phyloP scores from a whole-genome alignment of 2,797 vertebrate genomes.

The Sphaeramia orbicularis region DNA sequence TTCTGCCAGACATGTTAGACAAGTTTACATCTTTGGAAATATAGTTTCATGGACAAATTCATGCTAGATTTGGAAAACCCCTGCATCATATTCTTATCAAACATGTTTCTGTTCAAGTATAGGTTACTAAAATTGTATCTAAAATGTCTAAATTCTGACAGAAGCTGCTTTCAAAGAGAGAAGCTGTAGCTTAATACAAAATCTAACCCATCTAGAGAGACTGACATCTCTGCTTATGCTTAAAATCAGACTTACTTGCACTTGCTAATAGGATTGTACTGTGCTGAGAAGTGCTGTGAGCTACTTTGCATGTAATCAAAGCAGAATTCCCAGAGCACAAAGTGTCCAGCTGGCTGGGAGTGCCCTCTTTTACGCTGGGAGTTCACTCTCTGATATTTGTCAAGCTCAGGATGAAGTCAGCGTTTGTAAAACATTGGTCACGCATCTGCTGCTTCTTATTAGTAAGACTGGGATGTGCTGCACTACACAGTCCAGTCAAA shows the following conservation, averaged over 20 bases:
- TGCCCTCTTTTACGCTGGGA: constrained; percentile 33
- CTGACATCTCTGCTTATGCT: constrained; percentile 23
- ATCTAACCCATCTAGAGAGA: constrained; percentile 22
- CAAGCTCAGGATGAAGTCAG: constrained; percentile 49
- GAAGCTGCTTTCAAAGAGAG: constrained; percentile 28
- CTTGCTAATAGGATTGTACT: constrained; percentile 39
- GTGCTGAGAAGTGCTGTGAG: constrained; percentile 32
- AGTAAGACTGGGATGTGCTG: constrained; percentile 8
- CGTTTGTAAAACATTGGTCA: constrained; percentile 49
- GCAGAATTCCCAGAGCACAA: constrained; percentile 29
- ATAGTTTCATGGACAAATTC: neutral
- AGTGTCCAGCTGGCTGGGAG: constrained; percentile 59
- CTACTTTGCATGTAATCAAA: constrained; percentile 22
- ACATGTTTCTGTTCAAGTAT: neutral
- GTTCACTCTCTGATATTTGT: constrained; percentile 34
- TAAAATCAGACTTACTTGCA: constrained; percentile 31
- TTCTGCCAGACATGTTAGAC: constrained; percentile 11
- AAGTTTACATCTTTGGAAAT: constrained; percentile 5
- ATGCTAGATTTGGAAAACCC: neutral
- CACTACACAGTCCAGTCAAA: neutral
- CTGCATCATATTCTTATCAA: neutral
- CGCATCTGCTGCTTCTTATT: constrained; percentile 56
- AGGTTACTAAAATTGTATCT: constrained; percentile 3
- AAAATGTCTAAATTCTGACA: constrained; percentile 1
- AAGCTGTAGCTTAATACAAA: constrained; percentile 43